Base-by-base conservation (phyloP, 2,113 vertebrate species). In the Forbesichthys papilliferus region DNA sequence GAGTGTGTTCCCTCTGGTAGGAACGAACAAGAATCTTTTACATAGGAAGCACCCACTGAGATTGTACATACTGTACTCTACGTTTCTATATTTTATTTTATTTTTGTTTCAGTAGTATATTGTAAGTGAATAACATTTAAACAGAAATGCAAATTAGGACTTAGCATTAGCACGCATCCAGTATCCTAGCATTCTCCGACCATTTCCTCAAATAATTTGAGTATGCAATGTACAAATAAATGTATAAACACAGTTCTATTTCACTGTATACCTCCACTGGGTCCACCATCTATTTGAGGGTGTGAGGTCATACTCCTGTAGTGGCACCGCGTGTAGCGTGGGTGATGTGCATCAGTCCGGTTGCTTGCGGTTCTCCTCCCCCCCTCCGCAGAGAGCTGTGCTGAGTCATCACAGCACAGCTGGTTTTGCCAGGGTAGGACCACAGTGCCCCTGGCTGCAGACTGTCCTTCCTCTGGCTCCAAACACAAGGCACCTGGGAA, bases 401-500 rank as follows among this genome's bases (percentile, higher is more conserved):
- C 54, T 75, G 59, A 18, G 8, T 53, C 66, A 61, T 88, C 82
- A 89, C 91, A 93, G 86, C 91, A 92, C 54, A 93, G 74, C 72
- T 78, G 73, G 77, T 85, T 77, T 59, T 77, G 82, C 93, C 90
- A 92, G 0, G 90, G 90, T 49, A 90, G 74, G 27, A 82, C 69
- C 47, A 79, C 5, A 3, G 16, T 53, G 57, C 49, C 73, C 67
- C 66, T 42, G 42, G 0, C 47, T 9, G 47, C 7, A 49, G 67
- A 52, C 5, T 33, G 53, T 58, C 48, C 33, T 0, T 48, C 53
- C n/a, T 61, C 49, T 0, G 58, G 54, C 64, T 68, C 74, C 77
- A 66, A 55, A 74, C 77, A 73, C 79, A 56, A 66, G 47, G 64
- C 71, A 56, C 20, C 62, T 48, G 27, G 48, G 27, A 10, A 64